Evolutionary conservation across 2,113 vertebrate species (phyloP), one percentile per base, ranked within the genome.

Genomic region (Pandion haliaetus): DNA sequence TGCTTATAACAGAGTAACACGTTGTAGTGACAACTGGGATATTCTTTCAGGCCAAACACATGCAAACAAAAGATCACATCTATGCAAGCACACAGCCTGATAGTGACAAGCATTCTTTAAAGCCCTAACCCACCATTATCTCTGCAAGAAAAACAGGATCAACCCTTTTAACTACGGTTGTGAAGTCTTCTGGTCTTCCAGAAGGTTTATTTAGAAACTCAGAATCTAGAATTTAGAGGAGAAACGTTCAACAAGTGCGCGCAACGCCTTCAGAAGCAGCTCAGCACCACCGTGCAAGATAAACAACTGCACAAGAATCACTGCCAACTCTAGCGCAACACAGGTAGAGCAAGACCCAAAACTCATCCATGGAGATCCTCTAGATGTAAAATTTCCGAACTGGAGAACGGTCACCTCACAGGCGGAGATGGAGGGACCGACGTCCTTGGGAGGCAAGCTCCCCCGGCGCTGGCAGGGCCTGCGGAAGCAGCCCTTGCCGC

Each of bases 371-470:
- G 8, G n/a, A 38, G 12, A 44, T 55, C 20, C n/a, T 45, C n/a
- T 8, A 38, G 12, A 36, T 5, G 11, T 13, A 66, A 67, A 55
- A 87, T 45, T 21, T 66, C n/a, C 7, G 24, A 28, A 29, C 9
- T 32, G 42, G 21, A 87, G 42, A 78, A 82, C 0, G 2, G 15
- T 55, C 23, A 71, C 13, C 15, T 82, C n/a, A 29, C 14, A 70
- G 0, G 2, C 1, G 2, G 42, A 87, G n/a, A 42, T 12, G 10
- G 23, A 78, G 17, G 20, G 23, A 42, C 18, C 25, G 36, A 42
- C 0, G 0, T 7, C 19, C 44, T 34, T 23, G 28, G 31, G 59
- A 81, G 16, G 6, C 14, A 42, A 81, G 9, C 26, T 6, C 5
- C 16, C 20, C n/a, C 7, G 2, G 32, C 26, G 11, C 40, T 5